Evolutionary conservation across 2,888 invertebrate species (phyloP).

Genomic region (Anarsia innoxiella): DNA sequence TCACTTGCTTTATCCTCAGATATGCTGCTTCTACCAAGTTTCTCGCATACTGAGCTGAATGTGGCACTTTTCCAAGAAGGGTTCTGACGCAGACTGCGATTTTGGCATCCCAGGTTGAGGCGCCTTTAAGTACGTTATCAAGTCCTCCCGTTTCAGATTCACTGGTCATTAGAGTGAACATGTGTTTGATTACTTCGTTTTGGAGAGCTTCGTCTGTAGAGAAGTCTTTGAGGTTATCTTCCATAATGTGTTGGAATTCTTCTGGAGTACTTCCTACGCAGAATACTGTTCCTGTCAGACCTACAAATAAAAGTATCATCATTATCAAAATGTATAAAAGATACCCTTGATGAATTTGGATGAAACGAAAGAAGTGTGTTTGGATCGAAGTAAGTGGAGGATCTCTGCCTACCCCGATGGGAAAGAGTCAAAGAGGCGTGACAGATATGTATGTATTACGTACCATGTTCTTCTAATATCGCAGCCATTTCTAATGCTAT

Average conservation of each 20-base stretch:
- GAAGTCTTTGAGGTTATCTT: constrained; percentile 27
- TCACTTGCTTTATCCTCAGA: constrained; percentile 23
- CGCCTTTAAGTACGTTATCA: constrained; percentile 17
- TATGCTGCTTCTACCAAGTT: constrained; percentile 33
- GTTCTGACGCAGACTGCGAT: constrained; percentile 29
- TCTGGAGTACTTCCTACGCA: constrained; percentile 41
- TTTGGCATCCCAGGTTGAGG: constrained; percentile 27
- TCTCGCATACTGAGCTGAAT: constrained; percentile 42
- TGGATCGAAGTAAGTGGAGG: background rate
- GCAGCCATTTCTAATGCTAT: constrained; percentile 42
- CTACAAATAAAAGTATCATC: constrained; percentile 22
- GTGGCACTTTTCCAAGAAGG: constrained; percentile 33
- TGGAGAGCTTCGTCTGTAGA: constrained; percentile 33
- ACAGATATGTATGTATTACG: constrained; percentile 1
- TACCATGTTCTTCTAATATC: constrained; percentile 42
- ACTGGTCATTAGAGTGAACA: constrained; percentile 34
- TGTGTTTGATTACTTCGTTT: constrained; percentile 34
- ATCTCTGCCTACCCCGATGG: background rate
- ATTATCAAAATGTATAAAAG: background rate
- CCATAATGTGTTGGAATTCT: constrained; percentile 28
- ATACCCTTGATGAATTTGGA: background rate
- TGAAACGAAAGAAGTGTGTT: background rate
- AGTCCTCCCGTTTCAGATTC: constrained; percentile 12
- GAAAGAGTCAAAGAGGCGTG: background rate
- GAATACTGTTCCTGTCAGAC: constrained; percentile 41